Evolutionary conservation across 1,140 invertebrate species (phyloP).

Genomic region (Bombus difficillimus): DNA sequence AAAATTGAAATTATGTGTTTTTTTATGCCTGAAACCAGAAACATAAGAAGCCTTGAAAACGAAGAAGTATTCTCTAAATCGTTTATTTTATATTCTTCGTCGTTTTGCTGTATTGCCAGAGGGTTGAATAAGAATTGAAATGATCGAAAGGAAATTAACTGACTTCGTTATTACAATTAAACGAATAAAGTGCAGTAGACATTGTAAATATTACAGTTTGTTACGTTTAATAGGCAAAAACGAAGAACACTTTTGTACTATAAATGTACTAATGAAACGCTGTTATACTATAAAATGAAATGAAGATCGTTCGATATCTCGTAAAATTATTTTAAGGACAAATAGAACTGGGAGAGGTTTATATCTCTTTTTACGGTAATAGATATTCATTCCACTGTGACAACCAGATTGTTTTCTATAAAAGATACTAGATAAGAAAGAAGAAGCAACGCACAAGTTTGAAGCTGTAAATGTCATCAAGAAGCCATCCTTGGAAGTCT

Average conservation of each 20-base stretch:
- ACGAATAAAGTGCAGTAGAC: not conserved
- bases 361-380: not conserved
- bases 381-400: not conserved
- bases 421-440: not conserved
- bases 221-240: not conserved
- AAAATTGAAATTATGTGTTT: not conserved
- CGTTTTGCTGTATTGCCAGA: not conserved
- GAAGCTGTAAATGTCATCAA: constrained; percentile 43
- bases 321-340: not conserved
- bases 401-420: constrained; percentile 1
- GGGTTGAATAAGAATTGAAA: not conserved
- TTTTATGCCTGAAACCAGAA: not conserved
- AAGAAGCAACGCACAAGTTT: constrained; percentile 32
- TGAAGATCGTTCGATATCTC: not conserved
- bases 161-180: not conserved
- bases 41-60: not conserved
- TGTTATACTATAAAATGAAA: not conserved
- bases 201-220: not conserved
- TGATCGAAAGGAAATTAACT: not conserved
- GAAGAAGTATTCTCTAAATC: not conserved
- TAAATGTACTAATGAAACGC: no score
- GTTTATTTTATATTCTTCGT: not conserved
- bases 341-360: not conserved
- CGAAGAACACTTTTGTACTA: not conserved
- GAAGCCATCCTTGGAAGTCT: constrained; percentile 46